Base-by-base conservation (phyloP, 2,888 invertebrate genomes). In the Apamea anceps region DNA sequence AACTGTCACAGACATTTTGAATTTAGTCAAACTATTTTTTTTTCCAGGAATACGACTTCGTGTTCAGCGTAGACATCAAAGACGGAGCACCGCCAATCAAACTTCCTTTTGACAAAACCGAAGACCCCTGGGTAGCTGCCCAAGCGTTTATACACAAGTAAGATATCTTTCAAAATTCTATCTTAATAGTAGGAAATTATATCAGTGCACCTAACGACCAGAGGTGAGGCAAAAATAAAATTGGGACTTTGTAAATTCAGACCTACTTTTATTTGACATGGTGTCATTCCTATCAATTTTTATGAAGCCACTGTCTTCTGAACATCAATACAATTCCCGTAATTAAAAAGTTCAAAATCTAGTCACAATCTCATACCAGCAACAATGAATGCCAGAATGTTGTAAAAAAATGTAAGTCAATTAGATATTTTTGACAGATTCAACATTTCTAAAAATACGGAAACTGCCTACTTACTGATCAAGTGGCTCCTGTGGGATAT, bases 1-100 rank as follows among this genome's bases (percentile, higher is more conserved):
- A 62, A 28, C 62, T 28, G 28, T 15, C 62, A 28, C 62, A 62
- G 6, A 15, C 28, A n/a, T n/a, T n/a, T n/a, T n/a, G 13, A 60
- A 5, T 28, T 42, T 32, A 7, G 15, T 28, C 42, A 32, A 25
- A 18, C 13, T 77, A 73, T 6, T 79, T 66, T 0, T 32, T 62
- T 72, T 91, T 94, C 0, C 92, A 96, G 97, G 98, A 99, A 91
- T 99, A 99, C 93, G 99, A 99, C 96, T 99, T 98, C 95, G 99
- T 99, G 51, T 99, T 99, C 94, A 98, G 98, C 87, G 99, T 99
- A n/a, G 99, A 99, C 91, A 98, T 99, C 77, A 98, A 99, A 92
- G 99, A 99, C 92, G 99, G 98, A 1, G 98, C 98, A 72, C 99
- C 99, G 0, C 98, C 99, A 0, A 96, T 99, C 32, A 99, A 99